A percentile compares a stretch with the other conserved stretches of the same genome.
Evolutionary conservation across 1,140 invertebrate species (phyloP).

Genomic region (Zaprionus vittiger): DNA sequence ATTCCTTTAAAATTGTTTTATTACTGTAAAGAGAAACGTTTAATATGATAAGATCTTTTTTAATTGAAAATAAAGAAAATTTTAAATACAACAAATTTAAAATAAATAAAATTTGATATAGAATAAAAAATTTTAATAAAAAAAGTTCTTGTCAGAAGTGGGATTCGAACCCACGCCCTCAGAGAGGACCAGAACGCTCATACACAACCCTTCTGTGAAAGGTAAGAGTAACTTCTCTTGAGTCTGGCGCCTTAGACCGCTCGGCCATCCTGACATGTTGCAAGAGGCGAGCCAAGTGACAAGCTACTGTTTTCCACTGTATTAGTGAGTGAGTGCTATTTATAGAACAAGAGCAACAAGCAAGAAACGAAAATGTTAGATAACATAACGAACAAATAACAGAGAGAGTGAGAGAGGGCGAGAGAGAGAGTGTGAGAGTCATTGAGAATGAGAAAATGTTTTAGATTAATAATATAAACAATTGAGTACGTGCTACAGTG

Average conservation of each 20-base stretch:
- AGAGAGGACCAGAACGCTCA: conserved; percentile 91
- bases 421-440: neutral
- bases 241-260: conserved; percentile 90
- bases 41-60: neutral
- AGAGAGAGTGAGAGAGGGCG: neutral
- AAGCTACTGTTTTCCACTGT: neutral
- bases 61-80: neutral
- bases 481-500: neutral
- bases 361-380: conserved; percentile 23
- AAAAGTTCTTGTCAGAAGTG: conserved; percentile 91
- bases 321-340: conserved; percentile 24
- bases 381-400: conserved; percentile 22
- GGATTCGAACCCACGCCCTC: conserved; percentile 95
- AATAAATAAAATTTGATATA: neutral
- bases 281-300: neutral
- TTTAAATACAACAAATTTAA: neutral
- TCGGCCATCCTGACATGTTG: conserved; percentile 86
- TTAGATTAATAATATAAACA: conserved; percentile 13
- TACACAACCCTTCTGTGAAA: conserved; percentile 45
- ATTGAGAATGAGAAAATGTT: neutral
- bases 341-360: conserved; percentile 24
- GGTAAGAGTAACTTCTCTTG: conserved; percentile 84
- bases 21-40: neutral
- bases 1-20: neutral
- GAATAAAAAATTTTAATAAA: conserved; percentile 24